Evolutionary conservation across 2,888 invertebrate genomes (phyloP).

Genomic region (Hemicrepidius hirtus): DNA sequence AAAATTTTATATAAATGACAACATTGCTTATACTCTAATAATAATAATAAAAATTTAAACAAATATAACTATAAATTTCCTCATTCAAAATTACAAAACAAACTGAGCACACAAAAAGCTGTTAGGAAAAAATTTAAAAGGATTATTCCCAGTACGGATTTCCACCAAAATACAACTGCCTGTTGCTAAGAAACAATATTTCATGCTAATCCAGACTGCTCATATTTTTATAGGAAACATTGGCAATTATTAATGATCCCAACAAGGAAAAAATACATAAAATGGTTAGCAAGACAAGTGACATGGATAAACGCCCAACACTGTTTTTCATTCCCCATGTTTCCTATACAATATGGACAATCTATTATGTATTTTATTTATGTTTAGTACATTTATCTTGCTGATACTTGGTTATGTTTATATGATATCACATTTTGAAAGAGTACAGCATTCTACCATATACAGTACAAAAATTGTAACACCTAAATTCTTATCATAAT

Average conservation of each 20-base stretch:
- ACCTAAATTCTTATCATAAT: background rate
- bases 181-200: too few relatives aligned
- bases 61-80: slow-evolving; percentile 3
- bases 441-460: slow-evolving; percentile 8
- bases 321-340: too few relatives aligned
- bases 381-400: background rate
- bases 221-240: too few relatives aligned
- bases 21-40: slow-evolving; percentile 31
- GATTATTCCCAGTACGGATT: too few relatives aligned
- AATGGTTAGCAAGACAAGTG: too few relatives aligned
- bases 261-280: too few relatives aligned
- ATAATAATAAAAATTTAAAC: slow-evolving; percentile 21
- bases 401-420: slow-evolving; percentile 3
- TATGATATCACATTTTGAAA: slow-evolving; percentile 24
- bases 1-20: slow-evolving; percentile 47
- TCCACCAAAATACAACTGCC: background rate
- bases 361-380: too few relatives aligned
- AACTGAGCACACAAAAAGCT: slow-evolving; percentile 23
- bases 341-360: too few relatives aligned
- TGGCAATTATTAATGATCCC: too few relatives aligned
- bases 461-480: slow-evolving; percentile 6
- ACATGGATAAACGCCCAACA: too few relatives aligned
- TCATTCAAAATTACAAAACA: background rate
- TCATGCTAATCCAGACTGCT: too few relatives aligned
- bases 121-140: background rate